Evolutionary conservation across 2,888 invertebrate genomes (phyloP), one percentile per base, ranked within the genome.

Genomic region (Ophioninae sp.): DNA sequence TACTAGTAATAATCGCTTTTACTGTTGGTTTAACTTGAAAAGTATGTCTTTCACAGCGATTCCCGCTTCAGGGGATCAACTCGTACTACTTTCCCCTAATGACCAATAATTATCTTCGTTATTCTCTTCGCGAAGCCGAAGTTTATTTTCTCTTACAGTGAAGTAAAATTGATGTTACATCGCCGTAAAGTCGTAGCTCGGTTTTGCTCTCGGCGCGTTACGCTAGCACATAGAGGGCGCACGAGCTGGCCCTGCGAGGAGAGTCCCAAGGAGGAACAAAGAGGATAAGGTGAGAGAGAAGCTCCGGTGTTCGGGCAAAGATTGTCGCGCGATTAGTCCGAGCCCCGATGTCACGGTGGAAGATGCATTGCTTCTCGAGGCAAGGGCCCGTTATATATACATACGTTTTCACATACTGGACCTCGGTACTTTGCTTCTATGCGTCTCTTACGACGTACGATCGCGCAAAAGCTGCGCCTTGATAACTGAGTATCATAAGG

Each of bases 291-390:
- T 69, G 64, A 87, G 88, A 59, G 85, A 86, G 85, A 86, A 74
- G 82, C 88, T 86, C 87, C 86, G 86, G 85, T 86, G 85, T 79
- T 86, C 89, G 88, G 76, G 87, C 84, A 88, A 91, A 93, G 93
- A 92, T 93, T 93, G 93, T 93, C 93, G 92, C 92, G 90, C 93
- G 93, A 93, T 93, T 93, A 93, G 93, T 90, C 91, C 90, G 86
- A 82, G 89, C 88, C 90, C 89, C 89, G 90, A 90, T 92, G 93
- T 92, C 92, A 92, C 91, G 89, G 82, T 75, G 71, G 89, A 92
- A 93, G 93, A 93, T 91, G 90, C 92, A 93, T 93, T 91, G 91
- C 92, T 90, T 67, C 90, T 90, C 89, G 90, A 88, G 89, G 87
- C 85, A 86, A 78, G 88, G 88, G 87, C 89, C 88, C 87, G 87